A percentile compares a stretch with the other conserved stretches of the same genome.
phyloP scores from a whole-genome alignment of 2,888 invertebrate species.

The Drosophila testacea region DNA sequence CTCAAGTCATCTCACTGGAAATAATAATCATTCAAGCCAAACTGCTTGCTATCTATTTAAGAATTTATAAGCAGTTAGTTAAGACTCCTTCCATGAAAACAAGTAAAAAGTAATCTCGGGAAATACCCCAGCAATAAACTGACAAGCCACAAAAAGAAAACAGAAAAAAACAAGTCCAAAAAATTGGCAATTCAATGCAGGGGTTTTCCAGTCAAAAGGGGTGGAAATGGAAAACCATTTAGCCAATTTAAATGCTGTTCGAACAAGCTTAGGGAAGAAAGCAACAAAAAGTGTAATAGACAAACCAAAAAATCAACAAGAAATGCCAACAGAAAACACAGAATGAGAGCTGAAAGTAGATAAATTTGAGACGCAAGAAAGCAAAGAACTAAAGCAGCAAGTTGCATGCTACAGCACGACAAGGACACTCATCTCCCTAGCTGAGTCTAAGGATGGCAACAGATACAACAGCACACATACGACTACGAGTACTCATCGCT shows the following conservation, averaged over 20 bases:
- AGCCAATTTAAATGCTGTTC: conserved; percentile 75
- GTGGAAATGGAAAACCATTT: conserved; percentile 67
- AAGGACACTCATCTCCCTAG: conserved; percentile 42
- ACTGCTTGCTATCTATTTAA: conserved; percentile 25
- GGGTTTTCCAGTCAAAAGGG: neutral
- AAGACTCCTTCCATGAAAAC: conserved; percentile 5
- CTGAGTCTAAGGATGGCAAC: conserved; percentile 20
- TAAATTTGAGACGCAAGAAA: conserved; percentile 43
- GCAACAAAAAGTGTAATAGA: conserved; percentile 47
- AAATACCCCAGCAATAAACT: conserved; percentile 23
- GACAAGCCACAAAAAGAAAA: conserved; percentile 27
- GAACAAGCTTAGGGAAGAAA: conserved; percentile 54
- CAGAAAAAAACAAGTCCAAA: conserved; percentile 3
- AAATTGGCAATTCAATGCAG: conserved; percentile 7
- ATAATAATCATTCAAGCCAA: conserved; percentile 1
- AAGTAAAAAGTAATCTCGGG: conserved; percentile 41
- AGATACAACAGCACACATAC: conserved; percentile 20
- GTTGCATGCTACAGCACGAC: conserved; percentile 60
- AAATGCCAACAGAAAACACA: conserved; percentile 3
- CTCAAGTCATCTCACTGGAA: neutral
- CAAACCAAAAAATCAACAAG: conserved; percentile 65
- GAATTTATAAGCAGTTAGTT: conserved; percentile 36
- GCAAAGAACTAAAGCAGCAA: conserved; percentile 49
- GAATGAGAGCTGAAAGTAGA: conserved; percentile 11
- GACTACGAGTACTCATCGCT: conserved; percentile 24